Evolutionary conservation across 1,140 invertebrate genomes (phyloP), one percentile per base, ranked within the genome.

Genomic region (Pseudomyrmex cubaensis): DNA sequence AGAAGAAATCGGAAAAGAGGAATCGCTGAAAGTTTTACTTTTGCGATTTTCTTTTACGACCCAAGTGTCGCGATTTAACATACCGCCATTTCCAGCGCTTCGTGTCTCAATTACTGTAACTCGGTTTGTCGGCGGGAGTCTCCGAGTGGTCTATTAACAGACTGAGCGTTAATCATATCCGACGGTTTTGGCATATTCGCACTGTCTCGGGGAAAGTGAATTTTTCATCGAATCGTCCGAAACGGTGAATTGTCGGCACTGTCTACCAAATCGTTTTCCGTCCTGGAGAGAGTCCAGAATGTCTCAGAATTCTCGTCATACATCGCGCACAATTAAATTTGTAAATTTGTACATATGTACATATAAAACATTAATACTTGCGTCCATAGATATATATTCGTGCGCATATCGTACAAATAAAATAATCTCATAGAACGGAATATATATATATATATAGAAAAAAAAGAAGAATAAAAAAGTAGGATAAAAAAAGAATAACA

Each of bases 161-260:
- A 80, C 76, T 12, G 62, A 54, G 66, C n/a, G 66, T 80, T 80
- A 80, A 80, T 80, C 54, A 80, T 70, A 15, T 44, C 76, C 76
- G 66, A 80, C 66, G 66, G 66, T 72, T 80, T 80, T 72, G 76
- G 76, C 54, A 59, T 80, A 80, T 80, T 80, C 76, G 76, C 76
- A 59, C 44, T 80, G 76, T 80, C 76, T 80, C 76, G 76, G 76
- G 35, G 76, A 80, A 80, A 80, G 76, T 80, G 46, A 80, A 80
- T 80, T 80, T 80, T 80, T 70, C 76, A 80, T 80, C 54, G 76
- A 59, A 48, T 64, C 62, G 63, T 22, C n/a, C 75, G 75, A 78
- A 69, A 77, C 76, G 66, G 59, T 9, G 15, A 56, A 80, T 80
- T 80, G 76, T 80, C 76, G 54, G 54, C 76, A 80, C 54, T 72